Percentiles rank a stretch among this genome's conserved stretches.
Conservation (phyloP, 1,140 invertebrate species). For the Scaptomyza montana region DNA sequence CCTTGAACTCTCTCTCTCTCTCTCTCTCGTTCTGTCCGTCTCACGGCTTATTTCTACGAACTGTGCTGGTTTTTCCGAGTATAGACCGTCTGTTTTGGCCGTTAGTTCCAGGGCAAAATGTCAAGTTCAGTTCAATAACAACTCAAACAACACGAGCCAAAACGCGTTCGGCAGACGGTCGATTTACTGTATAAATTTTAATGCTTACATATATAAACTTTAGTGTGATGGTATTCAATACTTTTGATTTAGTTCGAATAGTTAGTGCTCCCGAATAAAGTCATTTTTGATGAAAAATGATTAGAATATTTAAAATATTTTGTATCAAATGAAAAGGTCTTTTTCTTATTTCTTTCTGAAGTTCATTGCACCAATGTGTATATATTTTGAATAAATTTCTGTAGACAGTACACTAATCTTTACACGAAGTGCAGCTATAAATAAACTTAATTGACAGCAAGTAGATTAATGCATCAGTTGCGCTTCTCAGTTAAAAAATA, state of each 20-base stretch:
- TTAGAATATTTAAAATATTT: too few species aligned
- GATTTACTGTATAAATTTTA: neutral
- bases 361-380: constrained; percentile 13
- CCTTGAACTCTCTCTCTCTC: neutral
- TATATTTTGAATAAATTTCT: neutral
- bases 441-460: constrained; percentile 64
- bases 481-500: constrained; percentile 1
- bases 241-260: constrained; percentile 9
- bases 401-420: constrained; percentile 12
- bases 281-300: too few species aligned
- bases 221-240: neutral
- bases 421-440: constrained; percentile 52
- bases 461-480: constrained; percentile 62
- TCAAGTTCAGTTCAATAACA: constrained; percentile 82
- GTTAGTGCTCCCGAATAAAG: constrained; percentile 8
- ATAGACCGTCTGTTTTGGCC: neutral
- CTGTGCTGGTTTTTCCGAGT: neutral
- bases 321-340: too few species aligned
- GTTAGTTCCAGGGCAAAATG: constrained; percentile 59
- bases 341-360: too few species aligned
- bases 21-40: neutral
- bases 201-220: neutral
- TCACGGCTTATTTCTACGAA: too few species aligned
- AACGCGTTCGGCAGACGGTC: neutral
- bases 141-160: constrained; percentile 29